These are phyloP conservation scores for Conops quadrifasciatus DNA, from an alignment of 2,888 invertebrate genomes.

Conservation along the genomic window DNA sequence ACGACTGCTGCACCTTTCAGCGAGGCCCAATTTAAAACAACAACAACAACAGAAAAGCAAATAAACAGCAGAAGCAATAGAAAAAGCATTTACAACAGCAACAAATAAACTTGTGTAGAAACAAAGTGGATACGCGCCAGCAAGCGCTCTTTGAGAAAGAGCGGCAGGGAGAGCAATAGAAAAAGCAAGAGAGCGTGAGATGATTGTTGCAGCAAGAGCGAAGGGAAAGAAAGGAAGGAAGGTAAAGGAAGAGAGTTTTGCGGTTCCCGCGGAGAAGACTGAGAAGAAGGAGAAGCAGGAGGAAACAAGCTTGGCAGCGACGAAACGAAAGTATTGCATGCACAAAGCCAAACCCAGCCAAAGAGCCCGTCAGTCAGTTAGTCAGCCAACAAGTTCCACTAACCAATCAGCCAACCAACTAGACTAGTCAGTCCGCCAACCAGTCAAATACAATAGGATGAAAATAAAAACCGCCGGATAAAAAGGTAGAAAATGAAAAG, in stretches of 20 bases:
- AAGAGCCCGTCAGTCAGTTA: background rate
- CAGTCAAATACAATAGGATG: constrained; percentile 23
- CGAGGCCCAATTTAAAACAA: constrained; percentile 14
- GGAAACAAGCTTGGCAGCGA: constrained; percentile 13
- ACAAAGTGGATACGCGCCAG: constrained; percentile 12
- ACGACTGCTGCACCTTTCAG: background rate
- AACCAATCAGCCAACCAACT: background rate
- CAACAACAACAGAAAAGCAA: constrained; percentile 14
- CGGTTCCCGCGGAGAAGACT: background rate
- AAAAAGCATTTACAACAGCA: background rate
- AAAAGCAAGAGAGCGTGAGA: too few relatives aligned
- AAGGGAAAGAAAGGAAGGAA: background rate
- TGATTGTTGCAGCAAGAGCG: too few relatives aligned
- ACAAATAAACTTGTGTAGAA: constrained; percentile 2
- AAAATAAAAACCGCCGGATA: background rate
- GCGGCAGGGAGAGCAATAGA: background rate
- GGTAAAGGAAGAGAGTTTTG: background rate
- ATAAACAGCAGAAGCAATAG: too few relatives aligned
- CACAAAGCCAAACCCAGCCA: constrained; percentile 21
- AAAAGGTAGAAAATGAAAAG: constrained; percentile 6
- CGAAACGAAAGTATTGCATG: constrained; percentile 30
- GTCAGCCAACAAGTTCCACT: background rate
- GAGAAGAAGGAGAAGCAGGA: background rate
- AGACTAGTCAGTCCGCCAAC: background rate
- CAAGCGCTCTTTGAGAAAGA: background rate